phyloP scores from a whole-genome alignment of 2,113 vertebrate species.

The Cariama cristata region DNA sequence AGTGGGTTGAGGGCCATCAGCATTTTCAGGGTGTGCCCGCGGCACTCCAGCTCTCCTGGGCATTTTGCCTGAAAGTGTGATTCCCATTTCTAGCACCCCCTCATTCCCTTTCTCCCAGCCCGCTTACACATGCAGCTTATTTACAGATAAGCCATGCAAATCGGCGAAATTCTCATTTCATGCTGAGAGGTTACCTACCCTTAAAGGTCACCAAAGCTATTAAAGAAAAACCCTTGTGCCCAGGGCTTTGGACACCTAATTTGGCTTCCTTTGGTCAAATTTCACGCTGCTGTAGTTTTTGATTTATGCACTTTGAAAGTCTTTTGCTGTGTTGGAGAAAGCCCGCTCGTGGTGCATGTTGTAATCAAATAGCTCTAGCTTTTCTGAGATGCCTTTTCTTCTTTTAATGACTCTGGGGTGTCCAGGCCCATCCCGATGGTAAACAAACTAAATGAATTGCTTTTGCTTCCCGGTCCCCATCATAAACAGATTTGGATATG shows the following conservation, averaged over 20 bases:
- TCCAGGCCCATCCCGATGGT: not conserved
- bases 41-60: not conserved
- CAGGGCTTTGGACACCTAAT: slow-evolving; percentile 41
- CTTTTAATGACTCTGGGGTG: slow-evolving; percentile 14
- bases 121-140: accelerated
- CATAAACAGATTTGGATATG: slow-evolving; percentile 1
- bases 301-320: slow-evolving; percentile 39
- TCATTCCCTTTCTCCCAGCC: not conserved
- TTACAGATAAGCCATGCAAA: not conserved
- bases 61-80: not conserved
- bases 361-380: slow-evolving; percentile 18
- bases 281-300: slow-evolving; percentile 38
- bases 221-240: not conserved
- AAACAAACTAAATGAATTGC: slow-evolving; percentile 48
- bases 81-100: not conserved
- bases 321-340: not conserved
- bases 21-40: not conserved
- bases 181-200: not conserved
- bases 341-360: not conserved
- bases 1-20: not conserved
- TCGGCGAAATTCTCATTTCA: not conserved
- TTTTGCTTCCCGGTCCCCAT: not conserved
- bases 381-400: not conserved
- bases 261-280: slow-evolving; percentile 47
- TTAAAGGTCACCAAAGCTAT: slow-evolving; percentile 42